Evolutionary conservation across 1,140 invertebrate genomes (phyloP), one percentile per base, ranked within the genome.

Genomic region (Tenebrio molitor): DNA sequence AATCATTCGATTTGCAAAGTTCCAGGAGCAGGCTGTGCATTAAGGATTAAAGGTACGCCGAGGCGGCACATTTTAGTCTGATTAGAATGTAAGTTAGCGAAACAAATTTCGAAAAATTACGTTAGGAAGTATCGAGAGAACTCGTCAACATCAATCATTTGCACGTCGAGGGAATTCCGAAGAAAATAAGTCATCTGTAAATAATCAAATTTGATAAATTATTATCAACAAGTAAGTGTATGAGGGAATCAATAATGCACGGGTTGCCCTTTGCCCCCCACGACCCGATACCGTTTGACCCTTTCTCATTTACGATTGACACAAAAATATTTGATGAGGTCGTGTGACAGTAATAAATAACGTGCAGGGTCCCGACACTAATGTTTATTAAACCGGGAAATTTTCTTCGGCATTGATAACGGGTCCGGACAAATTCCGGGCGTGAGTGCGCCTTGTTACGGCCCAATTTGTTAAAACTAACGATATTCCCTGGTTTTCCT

Each of bases 81-180:
- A 58, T 58, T 58, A 58, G 21, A 58, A 21, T 7, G 14, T 29
- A 58, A 58, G 50, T 58, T 58, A 58, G 23, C 50, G 23, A 29
- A 34, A 29, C 46, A 29, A 58, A 58, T 29, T 58, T 29, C 10
- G 2, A 58, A 58, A 58, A 58, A 58, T 58, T 58, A 58, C 50
- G 16, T 58, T 58, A 58, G 29, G 12, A 58, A 29, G 50, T 58
- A 58, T 58, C 50, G 50, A 58, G 50, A 58, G 50, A 58, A 58
- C 23, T 58, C 50, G 50, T 58, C 23, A 58, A 58, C 50, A 58
- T 58, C 50, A 58, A 58, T 58, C 50, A 58, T 58, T 58, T 58
- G 50, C 50, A 58, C 29, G 50, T 29, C 50, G 23, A 58, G 50
- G 50, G 50, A 58, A 58, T 58, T 29, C 23, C 21, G 23, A 12